Conservation (phyloP, 2,113 vertebrate genomes). For the Otocyon megalotis region DNA sequence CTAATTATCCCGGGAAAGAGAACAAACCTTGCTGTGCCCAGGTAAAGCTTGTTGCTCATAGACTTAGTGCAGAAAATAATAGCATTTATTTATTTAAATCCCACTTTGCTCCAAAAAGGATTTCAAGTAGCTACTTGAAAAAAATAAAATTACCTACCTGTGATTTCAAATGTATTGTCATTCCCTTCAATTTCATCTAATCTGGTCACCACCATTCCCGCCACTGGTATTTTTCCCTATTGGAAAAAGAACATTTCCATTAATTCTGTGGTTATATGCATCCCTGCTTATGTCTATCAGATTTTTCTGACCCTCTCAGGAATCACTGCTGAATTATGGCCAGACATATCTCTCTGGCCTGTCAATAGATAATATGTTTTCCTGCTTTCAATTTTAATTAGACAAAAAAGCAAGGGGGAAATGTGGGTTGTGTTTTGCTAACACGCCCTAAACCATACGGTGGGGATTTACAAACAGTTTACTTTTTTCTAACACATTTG, state of each 20-base stretch:
- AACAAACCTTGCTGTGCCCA: not conserved
- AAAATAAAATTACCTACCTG: conserved; percentile 89
- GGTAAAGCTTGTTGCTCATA: conserved; percentile 47
- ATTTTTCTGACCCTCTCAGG: conserved; percentile 45
- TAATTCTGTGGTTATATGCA: conserved; percentile 48
- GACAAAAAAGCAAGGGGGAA: not conserved
- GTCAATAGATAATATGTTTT: not conserved
- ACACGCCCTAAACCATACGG: not conserved
- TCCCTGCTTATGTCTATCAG: conserved; percentile 8
- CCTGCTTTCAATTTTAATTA: conserved; percentile 50
- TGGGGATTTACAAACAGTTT: conserved; percentile 22
- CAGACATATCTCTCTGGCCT: not conserved
- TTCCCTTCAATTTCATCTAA: conserved; percentile 92
- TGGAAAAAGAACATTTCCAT: conserved; percentile 66
- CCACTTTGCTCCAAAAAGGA: conserved; percentile 64
- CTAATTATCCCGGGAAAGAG: conserved; percentile 56
- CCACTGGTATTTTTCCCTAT: conserved; percentile 92
- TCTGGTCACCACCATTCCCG: conserved; percentile 92
- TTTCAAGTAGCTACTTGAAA: conserved; percentile 62
- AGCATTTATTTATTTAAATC: conserved; percentile 66
- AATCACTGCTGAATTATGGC: conserved; percentile 28
- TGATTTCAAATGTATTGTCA: conserved; percentile 94
- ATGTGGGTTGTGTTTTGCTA: conserved; percentile 23
- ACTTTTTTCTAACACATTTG: conserved; percentile 6
- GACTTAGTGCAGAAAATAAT: conserved; percentile 64